Conservation (phyloP, 2,888 invertebrate species). For the Iphiclides podalirius region DNA sequence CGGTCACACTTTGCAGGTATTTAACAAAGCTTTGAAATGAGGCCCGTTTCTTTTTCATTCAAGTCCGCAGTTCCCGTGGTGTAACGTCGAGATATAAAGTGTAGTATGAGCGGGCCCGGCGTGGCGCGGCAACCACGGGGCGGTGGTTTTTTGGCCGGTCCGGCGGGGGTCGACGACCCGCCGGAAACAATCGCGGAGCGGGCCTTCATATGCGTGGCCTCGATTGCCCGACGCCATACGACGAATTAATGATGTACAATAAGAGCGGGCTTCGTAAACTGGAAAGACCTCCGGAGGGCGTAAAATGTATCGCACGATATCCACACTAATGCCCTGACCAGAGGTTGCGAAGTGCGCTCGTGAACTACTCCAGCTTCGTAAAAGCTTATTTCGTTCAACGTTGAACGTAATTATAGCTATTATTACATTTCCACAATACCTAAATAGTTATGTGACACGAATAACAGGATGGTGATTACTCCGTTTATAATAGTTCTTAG, state of each 20-base stretch:
- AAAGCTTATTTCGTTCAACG: too few species aligned
- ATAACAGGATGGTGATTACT: too few species aligned
- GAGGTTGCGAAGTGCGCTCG: not conserved
- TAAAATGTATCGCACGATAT: not conserved
- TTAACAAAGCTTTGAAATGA: too few species aligned
- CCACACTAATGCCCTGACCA: not conserved
- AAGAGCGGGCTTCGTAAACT: not conserved
- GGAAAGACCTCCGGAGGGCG: too few species aligned
- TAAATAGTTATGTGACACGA: too few species aligned
- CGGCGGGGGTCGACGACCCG: conserved; percentile 51
- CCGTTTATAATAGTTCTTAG: too few species aligned
- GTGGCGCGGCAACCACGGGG: conserved; percentile 31
- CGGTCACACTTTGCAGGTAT: too few species aligned
- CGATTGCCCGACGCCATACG: conserved; percentile 17
- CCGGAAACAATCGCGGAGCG: conserved; percentile 49
- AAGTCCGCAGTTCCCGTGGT: conserved; percentile 35
- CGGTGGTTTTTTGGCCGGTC: conserved; percentile 51
- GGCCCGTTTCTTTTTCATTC: too few species aligned
- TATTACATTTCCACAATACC: too few species aligned
- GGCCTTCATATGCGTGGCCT: conserved; percentile 21
- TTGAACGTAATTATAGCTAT: too few species aligned
- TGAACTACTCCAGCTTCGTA: not conserved
- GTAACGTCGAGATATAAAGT: conserved; percentile 36
- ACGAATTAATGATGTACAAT: conserved; percentile 9
- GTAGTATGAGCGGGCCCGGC: conserved; percentile 39